These are phyloP conservation scores for Danio aesculapii DNA, from an alignment of 2,797 vertebrate species.

Conservation along the genomic window DNA sequence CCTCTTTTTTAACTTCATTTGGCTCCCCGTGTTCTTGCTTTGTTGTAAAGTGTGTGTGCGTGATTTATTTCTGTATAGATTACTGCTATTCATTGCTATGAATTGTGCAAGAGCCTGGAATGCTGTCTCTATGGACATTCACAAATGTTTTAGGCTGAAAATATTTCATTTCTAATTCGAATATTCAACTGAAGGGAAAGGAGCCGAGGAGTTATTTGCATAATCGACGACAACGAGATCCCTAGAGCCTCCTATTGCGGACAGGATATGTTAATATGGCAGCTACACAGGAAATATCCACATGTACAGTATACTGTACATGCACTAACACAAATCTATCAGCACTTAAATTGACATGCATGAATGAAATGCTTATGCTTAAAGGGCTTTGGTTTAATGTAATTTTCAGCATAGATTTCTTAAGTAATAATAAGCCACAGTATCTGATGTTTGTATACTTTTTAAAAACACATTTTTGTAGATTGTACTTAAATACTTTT, in stretches of 20 bases:
- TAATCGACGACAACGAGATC: slow-evolving; percentile 50
- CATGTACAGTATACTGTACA: slow-evolving; percentile 20
- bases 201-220: slow-evolving; percentile 48
- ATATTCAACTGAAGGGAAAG: slow-evolving; percentile 48
- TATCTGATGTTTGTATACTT: not conserved
- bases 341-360: slow-evolving; percentile 24
- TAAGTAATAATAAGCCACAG: not conserved
- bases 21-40: slow-evolving; percentile 22
- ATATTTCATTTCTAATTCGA: slow-evolving; percentile 47
- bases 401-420: not conserved
- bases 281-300: slow-evolving; percentile 54
- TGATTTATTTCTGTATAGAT: slow-evolving; percentile 67
- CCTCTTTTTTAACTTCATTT: slow-evolving; percentile 60
- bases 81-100: slow-evolving; percentile 72
- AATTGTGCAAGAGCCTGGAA: slow-evolving; percentile 62
- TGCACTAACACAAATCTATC: slow-evolving; percentile 25
- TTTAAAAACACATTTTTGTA: not conserved
- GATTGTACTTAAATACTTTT: no score
- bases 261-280: slow-evolving; percentile 57
- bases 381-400: not conserved
- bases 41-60: slow-evolving; percentile 64
- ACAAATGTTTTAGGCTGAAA: slow-evolving; percentile 58
- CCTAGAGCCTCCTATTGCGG: slow-evolving; percentile 46
- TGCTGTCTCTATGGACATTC: slow-evolving; percentile 54
- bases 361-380: not conserved